Conservation (phyloP, 2,113 vertebrate genomes). For the Diadophis punctatus region DNA sequence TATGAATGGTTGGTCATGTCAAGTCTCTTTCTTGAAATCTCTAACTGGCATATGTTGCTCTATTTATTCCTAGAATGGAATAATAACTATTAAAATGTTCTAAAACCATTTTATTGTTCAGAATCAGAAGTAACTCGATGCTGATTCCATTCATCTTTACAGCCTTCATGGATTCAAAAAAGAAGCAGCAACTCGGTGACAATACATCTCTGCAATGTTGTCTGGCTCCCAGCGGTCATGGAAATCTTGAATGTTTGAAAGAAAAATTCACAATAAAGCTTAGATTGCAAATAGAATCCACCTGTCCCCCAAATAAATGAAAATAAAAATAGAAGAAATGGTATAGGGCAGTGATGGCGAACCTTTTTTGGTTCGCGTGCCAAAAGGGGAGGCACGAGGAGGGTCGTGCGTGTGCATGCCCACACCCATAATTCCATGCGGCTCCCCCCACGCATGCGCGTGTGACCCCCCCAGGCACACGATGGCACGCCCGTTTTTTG, state of each 20-base stretch:
- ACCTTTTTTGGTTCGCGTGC: no score
- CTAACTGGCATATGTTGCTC: slow-evolving; percentile 15
- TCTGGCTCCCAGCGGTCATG: background rate
- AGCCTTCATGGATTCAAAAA: background rate
- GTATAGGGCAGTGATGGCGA: no score
- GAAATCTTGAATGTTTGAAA: background rate
- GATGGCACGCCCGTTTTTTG: no score
- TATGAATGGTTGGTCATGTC: background rate
- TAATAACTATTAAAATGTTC: slow-evolving; percentile 22
- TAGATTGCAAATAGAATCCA: background rate
- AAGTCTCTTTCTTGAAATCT: background rate
- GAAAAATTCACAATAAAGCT: background rate
- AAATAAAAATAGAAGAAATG: no score
- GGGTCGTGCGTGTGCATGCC: no score
- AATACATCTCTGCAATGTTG: background rate
- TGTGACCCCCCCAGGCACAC: no score
- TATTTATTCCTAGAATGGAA: slow-evolving; percentile 11
- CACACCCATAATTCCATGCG: no score
- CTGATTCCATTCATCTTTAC: background rate
- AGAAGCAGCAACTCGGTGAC: background rate
- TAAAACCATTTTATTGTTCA: slow-evolving; percentile 1
- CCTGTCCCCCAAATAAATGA: background rate
- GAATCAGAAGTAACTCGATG: background rate
- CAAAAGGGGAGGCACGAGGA: no score
- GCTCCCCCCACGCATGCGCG: no score